Evolutionary conservation across 2,797 vertebrate genomes (phyloP), one percentile per base, ranked within the genome.

Genomic region (Sebastes itinus): DNA sequence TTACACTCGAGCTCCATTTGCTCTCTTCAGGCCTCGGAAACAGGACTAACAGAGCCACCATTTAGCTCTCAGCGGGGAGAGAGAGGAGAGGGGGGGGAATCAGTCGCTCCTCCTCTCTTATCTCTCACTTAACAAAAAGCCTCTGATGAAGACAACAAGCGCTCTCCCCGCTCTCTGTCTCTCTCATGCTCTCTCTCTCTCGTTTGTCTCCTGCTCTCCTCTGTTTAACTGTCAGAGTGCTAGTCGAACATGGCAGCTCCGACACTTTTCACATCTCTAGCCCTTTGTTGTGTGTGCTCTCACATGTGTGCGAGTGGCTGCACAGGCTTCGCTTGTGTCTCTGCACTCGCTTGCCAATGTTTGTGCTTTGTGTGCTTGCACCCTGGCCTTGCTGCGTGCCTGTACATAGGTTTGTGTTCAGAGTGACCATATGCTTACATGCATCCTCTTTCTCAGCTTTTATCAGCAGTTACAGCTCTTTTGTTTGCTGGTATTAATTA

Each of bases 81-180:
- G 78, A 82, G 75, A 58, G 76, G 88, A 78, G 74, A 38, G 65
- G 75, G 79, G 79, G 55, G 65, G 77, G 79, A 77, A 88, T 88
- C 75, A 30, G 83, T 85, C 33, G 49, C 84, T 91, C 70, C 87
- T 90, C 87, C 77, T 90, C 89, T 91, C 88, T 94, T 93, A 90
- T 93, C 92, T 94, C 85, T 89, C 90, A 91, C 91, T 92, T 93
- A 94, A 92, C 90, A 92, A 93, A 52, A 93, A 87, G 85, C 91
- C 84, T 94, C 84, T 92, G 92, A 95, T 95, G 90, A 94, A 94
- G 92, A 94, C 92, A 92, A 94, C 92, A 92, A 90, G 89, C 81
- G 20, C 81, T 88, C 81, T 88, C 79, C 68, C 68, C 33, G 42
- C 89, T 78, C 81, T 75, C 33, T 63, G 10, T 66, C 75, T 82